Evolutionary conservation across 2,888 invertebrate genomes (phyloP).

Genomic region (Dynastes hyllus): DNA sequence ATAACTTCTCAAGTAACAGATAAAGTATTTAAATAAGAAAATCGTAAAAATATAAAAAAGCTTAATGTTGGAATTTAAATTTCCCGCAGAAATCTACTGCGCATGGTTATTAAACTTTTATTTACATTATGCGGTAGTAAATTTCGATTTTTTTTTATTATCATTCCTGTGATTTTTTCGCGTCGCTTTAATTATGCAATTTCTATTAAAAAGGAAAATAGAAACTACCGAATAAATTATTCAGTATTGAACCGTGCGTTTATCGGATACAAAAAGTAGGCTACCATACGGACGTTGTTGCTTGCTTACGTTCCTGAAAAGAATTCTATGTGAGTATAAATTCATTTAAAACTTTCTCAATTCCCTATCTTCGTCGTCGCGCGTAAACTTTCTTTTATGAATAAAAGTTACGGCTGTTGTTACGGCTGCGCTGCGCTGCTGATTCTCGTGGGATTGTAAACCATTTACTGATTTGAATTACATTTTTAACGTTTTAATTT

Average conservation of each 20-base stretch:
- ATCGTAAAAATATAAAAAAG: too few species aligned
- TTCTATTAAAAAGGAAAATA: constrained; percentile 45
- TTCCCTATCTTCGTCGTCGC: constrained; percentile 60
- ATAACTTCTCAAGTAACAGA: too few species aligned
- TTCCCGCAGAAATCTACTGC: constrained; percentile 33
- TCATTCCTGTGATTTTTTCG: constrained; percentile 21
- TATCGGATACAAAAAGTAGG: constrained; percentile 61
- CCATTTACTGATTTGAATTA: not conserved
- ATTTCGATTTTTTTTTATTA: constrained; percentile 22
- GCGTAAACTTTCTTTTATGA: constrained; percentile 64
- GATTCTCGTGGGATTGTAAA: constrained; percentile 4
- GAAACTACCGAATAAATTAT: constrained; percentile 42
- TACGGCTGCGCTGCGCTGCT: not conserved
- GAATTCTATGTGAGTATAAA: constrained; percentile 62
- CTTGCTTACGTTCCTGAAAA: constrained; percentile 58
- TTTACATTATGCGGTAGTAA: not conserved
- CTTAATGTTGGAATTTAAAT: constrained; percentile 3
- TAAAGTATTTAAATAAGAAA: too few species aligned
- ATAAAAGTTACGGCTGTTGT: constrained; percentile 42
- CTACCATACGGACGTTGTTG: constrained; percentile 63
- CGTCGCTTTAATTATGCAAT: constrained; percentile 40
- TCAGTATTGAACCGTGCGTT: constrained; percentile 32
- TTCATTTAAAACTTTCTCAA: constrained; percentile 64
- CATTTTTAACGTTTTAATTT: constrained; percentile 22
- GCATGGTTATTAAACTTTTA: constrained; percentile 14